These are phyloP conservation scores for Zygaena filipendulae DNA, from an alignment of 2,888 invertebrate genomes.

Conservation along the genomic window DNA sequence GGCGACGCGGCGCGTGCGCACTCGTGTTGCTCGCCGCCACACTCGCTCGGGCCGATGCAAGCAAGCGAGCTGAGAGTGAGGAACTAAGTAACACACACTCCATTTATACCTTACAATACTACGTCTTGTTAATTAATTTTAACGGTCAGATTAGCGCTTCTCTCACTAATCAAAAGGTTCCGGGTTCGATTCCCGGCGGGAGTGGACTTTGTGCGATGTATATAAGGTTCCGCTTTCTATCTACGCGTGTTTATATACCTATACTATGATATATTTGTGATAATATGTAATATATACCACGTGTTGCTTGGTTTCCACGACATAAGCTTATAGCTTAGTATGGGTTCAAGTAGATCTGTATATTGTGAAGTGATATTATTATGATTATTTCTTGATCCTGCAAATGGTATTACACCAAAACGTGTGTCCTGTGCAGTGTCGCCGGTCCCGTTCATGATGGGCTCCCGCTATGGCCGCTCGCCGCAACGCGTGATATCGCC, in stretches of 20 bases:
- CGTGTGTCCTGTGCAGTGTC: constrained; percentile 27
- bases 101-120: constrained; percentile 1
- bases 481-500: constrained; percentile 34
- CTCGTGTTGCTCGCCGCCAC: constrained; percentile 25
- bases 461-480: constrained; percentile 48
- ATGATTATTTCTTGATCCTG: not conserved
- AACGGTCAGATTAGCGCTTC: not conserved
- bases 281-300: too few relatives aligned
- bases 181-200: too few relatives aligned
- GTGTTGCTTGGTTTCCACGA: too few relatives aligned
- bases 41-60: constrained; percentile 20
- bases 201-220: too few relatives aligned
- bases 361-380: not conserved
- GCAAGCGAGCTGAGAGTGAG: constrained; percentile 33
- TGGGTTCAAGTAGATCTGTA: too few relatives aligned
- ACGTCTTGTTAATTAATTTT: not conserved
- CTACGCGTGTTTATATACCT: too few relatives aligned
- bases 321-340: too few relatives aligned
- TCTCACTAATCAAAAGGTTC: not conserved
- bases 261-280: too few relatives aligned
- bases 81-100: constrained; percentile 4
- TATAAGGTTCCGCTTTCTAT: too few relatives aligned
- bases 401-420: not conserved
- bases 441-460: constrained; percentile 45
- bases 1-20: constrained; percentile 18